A percentile compares a stretch with the other conserved stretches of the same genome.
Conservation (phyloP, 2,888 invertebrate genomes). For the Amblyjoppa proteus region DNA sequence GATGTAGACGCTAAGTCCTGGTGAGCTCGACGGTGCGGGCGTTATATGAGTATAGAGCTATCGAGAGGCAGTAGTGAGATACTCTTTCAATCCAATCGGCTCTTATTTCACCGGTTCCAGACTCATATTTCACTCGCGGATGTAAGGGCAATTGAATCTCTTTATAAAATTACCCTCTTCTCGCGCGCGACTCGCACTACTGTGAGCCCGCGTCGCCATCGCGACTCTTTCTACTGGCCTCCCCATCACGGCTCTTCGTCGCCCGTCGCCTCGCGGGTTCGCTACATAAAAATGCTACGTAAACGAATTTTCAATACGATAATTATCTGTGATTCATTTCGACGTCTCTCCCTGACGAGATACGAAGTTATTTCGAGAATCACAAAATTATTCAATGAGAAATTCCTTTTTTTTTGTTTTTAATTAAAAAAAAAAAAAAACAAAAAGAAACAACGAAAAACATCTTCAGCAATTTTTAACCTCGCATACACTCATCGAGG, state of each 20-base stretch:
- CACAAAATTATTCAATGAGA: neutral
- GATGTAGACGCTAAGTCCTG: constrained; percentile 37
- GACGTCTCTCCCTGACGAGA: constrained; percentile 7
- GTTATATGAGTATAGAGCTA: constrained; percentile 77
- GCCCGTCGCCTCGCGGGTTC: constrained; percentile 9
- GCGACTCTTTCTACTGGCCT: neutral
- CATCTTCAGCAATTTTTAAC: neutral
- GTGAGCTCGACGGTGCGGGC: constrained; percentile 53
- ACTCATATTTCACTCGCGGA: constrained; percentile 81
- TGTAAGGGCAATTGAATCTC: constrained; percentile 82
- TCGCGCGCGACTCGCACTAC: constrained; percentile 46
- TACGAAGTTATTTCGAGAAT: constrained; percentile 1
- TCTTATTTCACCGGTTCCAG: constrained; percentile 80
- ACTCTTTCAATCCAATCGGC: constrained; percentile 81
- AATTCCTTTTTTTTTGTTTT: neutral
- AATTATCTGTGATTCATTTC: constrained; percentile 78
- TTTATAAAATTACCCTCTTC: constrained; percentile 80
- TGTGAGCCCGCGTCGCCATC: constrained; percentile 50
- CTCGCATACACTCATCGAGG: neutral
- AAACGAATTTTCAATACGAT: constrained; percentile 79
- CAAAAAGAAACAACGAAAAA: neutral
- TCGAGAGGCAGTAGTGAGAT: constrained; percentile 77
- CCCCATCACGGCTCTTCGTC: constrained; percentile 1
- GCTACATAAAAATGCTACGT: constrained; percentile 68
- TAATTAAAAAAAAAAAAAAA: neutral